A percentile compares a stretch with the other conserved stretches of the same genome.
Conservation (phyloP, 30 jellyfish, hydroid and myxozoan species). For the Chrysaora quinquecirrha region DNA sequence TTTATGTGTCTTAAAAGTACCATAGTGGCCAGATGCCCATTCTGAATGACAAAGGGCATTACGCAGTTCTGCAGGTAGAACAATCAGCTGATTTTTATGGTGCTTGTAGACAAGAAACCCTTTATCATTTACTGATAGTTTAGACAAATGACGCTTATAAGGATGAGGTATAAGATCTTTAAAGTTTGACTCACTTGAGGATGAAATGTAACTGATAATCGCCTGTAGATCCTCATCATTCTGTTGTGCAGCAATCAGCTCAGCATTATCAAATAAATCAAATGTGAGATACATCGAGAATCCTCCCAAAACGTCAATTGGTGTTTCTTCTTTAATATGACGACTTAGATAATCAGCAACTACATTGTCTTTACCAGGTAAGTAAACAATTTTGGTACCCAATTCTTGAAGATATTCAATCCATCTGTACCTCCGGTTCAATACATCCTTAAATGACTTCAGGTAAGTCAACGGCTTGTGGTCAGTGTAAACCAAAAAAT, state of each 20-base stretch:
- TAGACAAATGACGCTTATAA: conserved; percentile 13
- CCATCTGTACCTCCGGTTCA: conserved; percentile 16
- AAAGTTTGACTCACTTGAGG: not conserved
- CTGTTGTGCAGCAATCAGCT: not conserved
- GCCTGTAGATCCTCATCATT: not conserved
- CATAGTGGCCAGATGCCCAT: conserved; percentile 57
- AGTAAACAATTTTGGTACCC: not conserved
- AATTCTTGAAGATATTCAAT: conserved; percentile 3
- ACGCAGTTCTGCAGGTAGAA: conserved; percentile 25
- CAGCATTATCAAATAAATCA: conserved; percentile 3
- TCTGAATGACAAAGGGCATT: conserved; percentile 38
- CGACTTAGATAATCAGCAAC: conserved; percentile 12
- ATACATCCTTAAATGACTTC: not conserved
- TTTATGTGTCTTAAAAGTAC: conserved; percentile 34
- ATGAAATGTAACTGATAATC: not conserved
- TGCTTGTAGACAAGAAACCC: conserved; percentile 3
- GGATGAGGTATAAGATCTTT: not conserved
- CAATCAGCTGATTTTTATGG: conserved; percentile 7
- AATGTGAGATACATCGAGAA: conserved; percentile 3
- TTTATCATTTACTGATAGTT: conserved; percentile 8
- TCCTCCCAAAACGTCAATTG: not conserved
- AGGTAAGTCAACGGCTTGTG: not conserved
- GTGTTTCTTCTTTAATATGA: not conserved
- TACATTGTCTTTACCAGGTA: conserved; percentile 22
- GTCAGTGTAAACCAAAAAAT: conserved; percentile 11